phyloP scores from a whole-genome alignment of 2,888 invertebrate species.

The Zonitis immaculata region DNA sequence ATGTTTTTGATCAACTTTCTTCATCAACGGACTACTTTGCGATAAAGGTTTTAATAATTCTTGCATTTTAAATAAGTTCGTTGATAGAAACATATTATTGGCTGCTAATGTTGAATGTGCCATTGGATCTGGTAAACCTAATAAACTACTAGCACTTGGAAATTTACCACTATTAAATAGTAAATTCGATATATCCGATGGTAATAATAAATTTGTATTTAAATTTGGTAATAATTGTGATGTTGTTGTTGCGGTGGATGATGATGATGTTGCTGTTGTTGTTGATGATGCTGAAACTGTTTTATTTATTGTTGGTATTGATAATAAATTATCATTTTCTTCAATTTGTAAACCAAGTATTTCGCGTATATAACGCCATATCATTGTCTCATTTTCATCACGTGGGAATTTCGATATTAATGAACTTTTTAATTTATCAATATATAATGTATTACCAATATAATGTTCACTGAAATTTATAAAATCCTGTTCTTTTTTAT shows the following conservation, averaged over 20 bases:
- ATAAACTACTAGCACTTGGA: conserved; percentile 56
- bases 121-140: conserved; percentile 70
- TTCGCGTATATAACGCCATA: conserved; percentile 77
- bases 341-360: conserved; percentile 70
- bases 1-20: conserved; percentile 23
- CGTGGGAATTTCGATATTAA: conserved; percentile 76
- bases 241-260: conserved; percentile 32
- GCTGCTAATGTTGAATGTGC: conserved; percentile 70
- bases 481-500: conserved; percentile 64
- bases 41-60: conserved; percentile 59
- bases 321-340: conserved; percentile 59
- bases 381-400: conserved; percentile 64
- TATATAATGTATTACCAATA: conserved; percentile 65
- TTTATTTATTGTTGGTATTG: conserved; percentile 52
- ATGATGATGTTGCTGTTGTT: conserved; percentile 14
- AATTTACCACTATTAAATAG: conserved; percentile 64
- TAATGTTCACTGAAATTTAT: conserved; percentile 64
- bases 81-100: conserved; percentile 73
- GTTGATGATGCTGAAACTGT: neutral
- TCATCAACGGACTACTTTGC: conserved; percentile 53
- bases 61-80: conserved; percentile 65
- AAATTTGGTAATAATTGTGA: conserved; percentile 39
- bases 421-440: conserved; percentile 81
- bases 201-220: conserved; percentile 58
- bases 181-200: conserved; percentile 62